A percentile compares a stretch with the other conserved stretches of the same genome.
These are phyloP conservation scores for Syrista parreyssii DNA, from an alignment of 2,888 invertebrate species.

Conservation along the genomic window DNA sequence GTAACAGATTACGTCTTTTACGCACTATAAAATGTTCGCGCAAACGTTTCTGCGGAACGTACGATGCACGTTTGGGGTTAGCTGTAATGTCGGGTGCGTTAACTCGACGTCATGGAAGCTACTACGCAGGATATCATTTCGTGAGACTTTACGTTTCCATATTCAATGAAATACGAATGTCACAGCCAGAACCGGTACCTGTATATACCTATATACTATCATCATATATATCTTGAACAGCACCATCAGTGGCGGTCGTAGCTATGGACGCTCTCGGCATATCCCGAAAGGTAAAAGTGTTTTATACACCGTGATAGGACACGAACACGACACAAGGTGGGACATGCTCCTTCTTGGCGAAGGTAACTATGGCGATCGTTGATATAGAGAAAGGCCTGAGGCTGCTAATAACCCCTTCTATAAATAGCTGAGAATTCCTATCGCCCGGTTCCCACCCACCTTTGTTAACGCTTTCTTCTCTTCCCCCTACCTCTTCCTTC, in stretches of 20 bases:
- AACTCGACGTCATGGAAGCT: neutral
- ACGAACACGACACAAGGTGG: neutral
- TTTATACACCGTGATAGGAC: neutral
- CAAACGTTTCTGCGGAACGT: neutral
- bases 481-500: neutral
- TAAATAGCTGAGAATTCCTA: slow-evolving; percentile 11
- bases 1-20: slow-evolving; percentile 31
- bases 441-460: slow-evolving; percentile 9
- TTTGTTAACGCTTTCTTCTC: slow-evolving; percentile 8
- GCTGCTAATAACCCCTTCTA: slow-evolving; percentile 12
- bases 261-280: neutral
- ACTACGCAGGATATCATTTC: neutral
- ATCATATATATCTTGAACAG: neutral
- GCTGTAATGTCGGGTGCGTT: neutral
- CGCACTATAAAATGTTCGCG: slow-evolving; percentile 37
- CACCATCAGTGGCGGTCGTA: neutral
- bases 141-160: neutral
- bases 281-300: neutral
- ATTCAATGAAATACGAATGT: neutral
- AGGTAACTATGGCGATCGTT: slow-evolving; percentile 1
- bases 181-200: neutral
- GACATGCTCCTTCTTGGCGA: neutral
- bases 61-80: neutral
- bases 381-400: slow-evolving; percentile 9
- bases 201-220: neutral